Percentiles rank a stretch among this genome's conserved stretches.
Evolutionary conservation across 2,888 invertebrate genomes (phyloP).

Genomic region (Metacarcinus magister): DNA sequence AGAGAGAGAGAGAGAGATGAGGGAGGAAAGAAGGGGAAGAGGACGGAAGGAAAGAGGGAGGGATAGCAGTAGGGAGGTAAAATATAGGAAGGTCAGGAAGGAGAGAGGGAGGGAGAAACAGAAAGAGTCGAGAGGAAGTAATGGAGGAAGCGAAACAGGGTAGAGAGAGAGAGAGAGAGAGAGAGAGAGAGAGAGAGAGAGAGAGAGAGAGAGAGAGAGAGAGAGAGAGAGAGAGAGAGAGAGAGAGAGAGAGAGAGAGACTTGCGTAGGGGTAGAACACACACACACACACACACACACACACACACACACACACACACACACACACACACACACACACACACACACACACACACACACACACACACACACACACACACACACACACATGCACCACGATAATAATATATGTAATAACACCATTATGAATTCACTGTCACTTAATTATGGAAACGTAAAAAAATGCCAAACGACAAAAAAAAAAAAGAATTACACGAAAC

Average conservation of each 20-base stretch:
- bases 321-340: neutral
- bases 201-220: neutral
- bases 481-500: neutral
- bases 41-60: neutral
- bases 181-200: slow-evolving; percentile 37
- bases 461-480: neutral
- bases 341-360: slow-evolving; percentile 29
- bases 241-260: neutral
- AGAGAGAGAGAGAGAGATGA: neutral
- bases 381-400: neutral
- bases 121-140: neutral
- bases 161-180: slow-evolving; percentile 26
- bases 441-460: slow-evolving; percentile 1
- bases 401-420: slow-evolving; percentile 4
- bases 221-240: slow-evolving; percentile 23
- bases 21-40: neutral
- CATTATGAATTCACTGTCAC: slow-evolving; percentile 12
- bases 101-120: slow-evolving; percentile 44
- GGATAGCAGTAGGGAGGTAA: slow-evolving; percentile 20
- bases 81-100: neutral
- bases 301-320: slow-evolving; percentile 20
- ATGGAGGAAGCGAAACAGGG: slow-evolving; percentile 21
- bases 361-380: slow-evolving; percentile 37
- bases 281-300: slow-evolving; percentile 31
- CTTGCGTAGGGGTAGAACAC: neutral